Evolutionary conservation across 1,140 invertebrate species (phyloP).

Genomic region (Campoletis sonorensis): DNA sequence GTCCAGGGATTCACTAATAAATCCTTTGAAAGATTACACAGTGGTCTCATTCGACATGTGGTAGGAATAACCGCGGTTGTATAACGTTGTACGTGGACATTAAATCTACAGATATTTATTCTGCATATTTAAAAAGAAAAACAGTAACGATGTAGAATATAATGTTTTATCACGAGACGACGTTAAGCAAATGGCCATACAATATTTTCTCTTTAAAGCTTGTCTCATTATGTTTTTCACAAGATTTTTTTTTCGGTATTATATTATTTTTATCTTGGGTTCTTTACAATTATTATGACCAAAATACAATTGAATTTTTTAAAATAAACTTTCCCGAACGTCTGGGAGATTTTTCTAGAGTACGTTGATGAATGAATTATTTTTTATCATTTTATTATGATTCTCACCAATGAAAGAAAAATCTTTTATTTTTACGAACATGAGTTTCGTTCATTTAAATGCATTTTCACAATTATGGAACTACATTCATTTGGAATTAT

Average conservation of each 20-base stretch:
- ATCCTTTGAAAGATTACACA: conserved; percentile 53
- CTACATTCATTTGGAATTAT: too few relatives aligned
- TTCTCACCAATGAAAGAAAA: too few relatives aligned
- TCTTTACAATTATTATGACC: too few relatives aligned
- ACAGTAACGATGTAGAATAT: conserved; percentile 35
- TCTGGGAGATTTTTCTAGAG: too few relatives aligned
- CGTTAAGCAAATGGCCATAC: conserved; percentile 28
- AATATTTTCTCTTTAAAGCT: conserved; percentile 6
- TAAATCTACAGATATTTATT: conserved; percentile 48
- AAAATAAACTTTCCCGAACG: too few relatives aligned
- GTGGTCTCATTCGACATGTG: background rate
- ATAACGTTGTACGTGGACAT: background rate
- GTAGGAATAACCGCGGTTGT: background rate
- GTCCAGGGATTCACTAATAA: conserved; percentile 55
- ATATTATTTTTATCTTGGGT: background rate
- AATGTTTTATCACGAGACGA: conserved; percentile 45
- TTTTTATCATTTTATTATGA: too few relatives aligned
- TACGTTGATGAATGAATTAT: too few relatives aligned
- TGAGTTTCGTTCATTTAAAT: too few relatives aligned
- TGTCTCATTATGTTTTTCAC: too few relatives aligned
- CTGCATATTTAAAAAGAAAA: conserved; percentile 49
- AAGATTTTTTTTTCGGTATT: background rate
- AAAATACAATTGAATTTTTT: too few relatives aligned
- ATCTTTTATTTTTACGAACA: too few relatives aligned
- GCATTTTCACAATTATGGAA: too few relatives aligned